Conservation (phyloP, 2,113 vertebrate species). For the Larimichthys crocea region DNA sequence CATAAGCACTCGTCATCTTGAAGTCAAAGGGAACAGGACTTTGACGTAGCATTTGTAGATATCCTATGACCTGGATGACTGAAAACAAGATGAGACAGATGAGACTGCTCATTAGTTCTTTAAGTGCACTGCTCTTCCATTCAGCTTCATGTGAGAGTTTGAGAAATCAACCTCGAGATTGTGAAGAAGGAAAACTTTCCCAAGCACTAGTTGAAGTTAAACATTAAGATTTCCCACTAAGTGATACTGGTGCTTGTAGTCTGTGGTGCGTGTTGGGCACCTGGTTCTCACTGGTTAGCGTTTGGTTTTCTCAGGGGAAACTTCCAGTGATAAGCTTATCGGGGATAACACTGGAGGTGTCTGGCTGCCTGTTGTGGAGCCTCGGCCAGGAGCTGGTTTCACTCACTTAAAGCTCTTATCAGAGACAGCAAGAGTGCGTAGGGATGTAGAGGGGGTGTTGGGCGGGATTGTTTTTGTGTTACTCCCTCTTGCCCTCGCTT, state of each 20-base stretch:
- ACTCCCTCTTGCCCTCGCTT: not conserved
- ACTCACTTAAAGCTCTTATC: slow-evolving; percentile 71
- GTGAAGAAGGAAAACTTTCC: not conserved
- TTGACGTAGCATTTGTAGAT: not conserved
- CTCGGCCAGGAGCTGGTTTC: slow-evolving; percentile 65
- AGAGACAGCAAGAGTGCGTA: not conserved
- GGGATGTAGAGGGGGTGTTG: slow-evolving; percentile 4
- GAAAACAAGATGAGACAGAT: not conserved
- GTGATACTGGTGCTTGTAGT: not conserved
- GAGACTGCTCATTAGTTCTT: not conserved
- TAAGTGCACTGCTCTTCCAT: not conserved
- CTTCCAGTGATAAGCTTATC: slow-evolving; percentile 67
- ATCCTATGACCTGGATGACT: not conserved
- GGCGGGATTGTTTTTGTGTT: not conserved
- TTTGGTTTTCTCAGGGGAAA: slow-evolving; percentile 57
- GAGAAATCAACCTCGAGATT: not conserved
- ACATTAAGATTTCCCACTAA: not conserved
- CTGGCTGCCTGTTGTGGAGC: slow-evolving; percentile 54
- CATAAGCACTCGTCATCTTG: not conserved
- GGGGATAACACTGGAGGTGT: slow-evolving; percentile 65
- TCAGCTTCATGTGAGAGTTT: no score
- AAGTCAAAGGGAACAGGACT: not conserved
- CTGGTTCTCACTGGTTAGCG: slow-evolving; percentile 14
- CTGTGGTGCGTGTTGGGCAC: not conserved
- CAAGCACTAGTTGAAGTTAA: not conserved